These are phyloP conservation scores for Neoitamus cyanurus DNA, from an alignment of 2,888 invertebrate species.

Conservation along the genomic window DNA sequence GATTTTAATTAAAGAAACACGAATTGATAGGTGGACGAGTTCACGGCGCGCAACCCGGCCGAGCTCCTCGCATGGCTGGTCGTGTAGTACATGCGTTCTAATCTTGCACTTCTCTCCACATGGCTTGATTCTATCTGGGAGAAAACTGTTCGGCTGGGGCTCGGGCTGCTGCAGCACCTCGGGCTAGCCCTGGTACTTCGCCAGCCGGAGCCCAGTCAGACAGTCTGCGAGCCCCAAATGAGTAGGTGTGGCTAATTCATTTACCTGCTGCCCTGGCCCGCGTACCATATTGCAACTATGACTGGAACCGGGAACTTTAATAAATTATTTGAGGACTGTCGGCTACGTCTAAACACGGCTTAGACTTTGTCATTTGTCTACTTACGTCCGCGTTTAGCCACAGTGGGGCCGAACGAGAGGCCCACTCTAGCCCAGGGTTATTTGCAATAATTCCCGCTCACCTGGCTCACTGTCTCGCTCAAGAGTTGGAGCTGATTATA, in stretches of 20 bases:
- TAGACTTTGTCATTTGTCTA: slow-evolving; percentile 38
- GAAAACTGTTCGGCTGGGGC: too few relatives aligned
- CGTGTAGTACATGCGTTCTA: slow-evolving; percentile 16
- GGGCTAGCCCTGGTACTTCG: neutral
- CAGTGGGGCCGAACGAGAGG: neutral
- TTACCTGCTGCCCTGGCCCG: slow-evolving; percentile 6
- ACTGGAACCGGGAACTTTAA: slow-evolving; percentile 32
- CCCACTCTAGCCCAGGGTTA: slow-evolving; percentile 2
- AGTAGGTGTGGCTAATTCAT: slow-evolving; percentile 43
- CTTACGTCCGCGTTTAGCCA: slow-evolving; percentile 13
- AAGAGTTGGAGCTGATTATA: slow-evolving; percentile 24
- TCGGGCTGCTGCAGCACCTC: neutral
- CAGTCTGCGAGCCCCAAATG: slow-evolving; percentile 21
- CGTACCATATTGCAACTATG: slow-evolving; percentile 15
- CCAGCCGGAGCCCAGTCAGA: neutral
- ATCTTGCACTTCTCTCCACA: slow-evolving; percentile 28
- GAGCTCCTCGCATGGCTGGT: neutral
- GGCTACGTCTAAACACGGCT: slow-evolving; percentile 32
- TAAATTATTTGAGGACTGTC: slow-evolving; percentile 41
- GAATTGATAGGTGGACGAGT: slow-evolving; percentile 42
- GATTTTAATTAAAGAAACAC: slow-evolving; percentile 50
- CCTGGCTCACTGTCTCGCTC: slow-evolving; percentile 8
- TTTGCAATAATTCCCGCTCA: slow-evolving; percentile 38
- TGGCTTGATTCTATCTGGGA: neutral
- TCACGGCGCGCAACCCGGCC: slow-evolving; percentile 23